phyloP scores from a whole-genome alignment of 2,113 vertebrate species.

The Bucco capensis region DNA sequence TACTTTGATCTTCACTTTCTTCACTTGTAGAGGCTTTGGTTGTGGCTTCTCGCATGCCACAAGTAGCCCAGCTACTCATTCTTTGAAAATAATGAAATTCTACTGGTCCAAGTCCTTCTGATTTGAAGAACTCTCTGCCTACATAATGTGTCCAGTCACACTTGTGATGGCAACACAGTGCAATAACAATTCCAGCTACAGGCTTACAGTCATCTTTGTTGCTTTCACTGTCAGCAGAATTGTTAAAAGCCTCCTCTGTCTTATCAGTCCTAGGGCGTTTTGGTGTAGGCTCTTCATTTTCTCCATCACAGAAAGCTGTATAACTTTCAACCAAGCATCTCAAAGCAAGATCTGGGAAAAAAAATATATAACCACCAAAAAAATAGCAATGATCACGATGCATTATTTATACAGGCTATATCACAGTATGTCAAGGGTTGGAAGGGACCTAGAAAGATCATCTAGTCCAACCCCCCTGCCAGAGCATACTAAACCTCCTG shows the following conservation, averaged over 20 bases:
- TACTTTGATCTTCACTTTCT: neutral
- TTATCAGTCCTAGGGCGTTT: slow-evolving; percentile 75
- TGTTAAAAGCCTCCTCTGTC: neutral
- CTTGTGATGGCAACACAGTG: slow-evolving; percentile 95
- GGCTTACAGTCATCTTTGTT: neutral
- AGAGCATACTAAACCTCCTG: no score
- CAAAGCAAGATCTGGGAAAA: slow-evolving; percentile 85
- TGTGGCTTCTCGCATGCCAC: slow-evolving; percentile 75
- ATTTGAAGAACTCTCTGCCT: slow-evolving; percentile 87
- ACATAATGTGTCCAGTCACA: slow-evolving; percentile 96
- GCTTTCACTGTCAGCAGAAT: neutral
- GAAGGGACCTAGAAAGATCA: no score
- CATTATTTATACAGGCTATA: neutral
- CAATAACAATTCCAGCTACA: slow-evolving; percentile 84
- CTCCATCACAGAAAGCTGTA: slow-evolving; percentile 18
- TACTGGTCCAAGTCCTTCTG: slow-evolving; percentile 79
- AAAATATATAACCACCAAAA: neutral
- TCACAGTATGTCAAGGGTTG: no score
- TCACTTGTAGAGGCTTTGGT: neutral
- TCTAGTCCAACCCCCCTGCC: no score
- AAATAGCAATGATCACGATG: neutral
- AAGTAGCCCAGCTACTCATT: slow-evolving; percentile 98
- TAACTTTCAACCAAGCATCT: slow-evolving; percentile 85
- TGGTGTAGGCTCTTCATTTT: slow-evolving; percentile 66
- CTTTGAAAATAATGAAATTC: slow-evolving; percentile 91